phyloP scores from a whole-genome alignment of 2,888 invertebrate genomes.

The Andrena hattorfiana region DNA sequence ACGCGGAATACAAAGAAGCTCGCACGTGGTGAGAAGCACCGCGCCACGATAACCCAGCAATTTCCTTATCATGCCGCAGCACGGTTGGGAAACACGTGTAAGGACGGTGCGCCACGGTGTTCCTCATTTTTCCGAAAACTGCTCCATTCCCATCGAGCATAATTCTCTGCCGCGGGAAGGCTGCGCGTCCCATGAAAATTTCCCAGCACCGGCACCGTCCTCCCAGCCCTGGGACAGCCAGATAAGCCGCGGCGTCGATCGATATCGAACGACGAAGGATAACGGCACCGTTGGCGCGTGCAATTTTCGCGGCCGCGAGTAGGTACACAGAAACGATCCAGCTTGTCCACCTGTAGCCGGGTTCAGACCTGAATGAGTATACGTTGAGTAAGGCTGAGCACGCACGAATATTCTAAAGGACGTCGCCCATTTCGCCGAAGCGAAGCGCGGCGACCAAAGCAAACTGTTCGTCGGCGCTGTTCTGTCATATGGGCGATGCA shows the following conservation, averaged over 20 bases:
- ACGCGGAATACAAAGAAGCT: background rate
- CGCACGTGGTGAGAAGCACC: conserved; percentile 8
- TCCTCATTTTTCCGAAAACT: conserved; percentile 43
- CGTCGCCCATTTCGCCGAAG: no score
- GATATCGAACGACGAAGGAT: conserved; percentile 36
- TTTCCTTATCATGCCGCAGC: conserved; percentile 26
- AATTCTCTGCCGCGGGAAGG: conserved; percentile 5
- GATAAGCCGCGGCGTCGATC: conserved; percentile 50
- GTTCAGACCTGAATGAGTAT: no score
- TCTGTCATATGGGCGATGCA: no score
- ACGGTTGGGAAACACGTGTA: conserved; percentile 36
- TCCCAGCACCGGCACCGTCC: background rate
- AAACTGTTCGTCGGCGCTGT: no score
- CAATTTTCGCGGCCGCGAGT: conserved; percentile 38
- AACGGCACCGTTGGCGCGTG: conserved; percentile 24
- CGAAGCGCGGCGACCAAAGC: no score
- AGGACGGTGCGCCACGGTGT: background rate
- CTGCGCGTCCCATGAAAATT: conserved; percentile 21
- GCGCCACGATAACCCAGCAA: conserved; percentile 19
- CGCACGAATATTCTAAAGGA: no score
- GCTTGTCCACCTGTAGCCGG: background rate
- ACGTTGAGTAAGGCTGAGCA: no score
- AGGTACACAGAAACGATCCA: conserved; percentile 24
- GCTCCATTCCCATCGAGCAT: conserved; percentile 36
- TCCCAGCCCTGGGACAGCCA: conserved; percentile 27